phyloP scores from a whole-genome alignment of 2,113 vertebrate genomes.

The Clarias gariepinus region DNA sequence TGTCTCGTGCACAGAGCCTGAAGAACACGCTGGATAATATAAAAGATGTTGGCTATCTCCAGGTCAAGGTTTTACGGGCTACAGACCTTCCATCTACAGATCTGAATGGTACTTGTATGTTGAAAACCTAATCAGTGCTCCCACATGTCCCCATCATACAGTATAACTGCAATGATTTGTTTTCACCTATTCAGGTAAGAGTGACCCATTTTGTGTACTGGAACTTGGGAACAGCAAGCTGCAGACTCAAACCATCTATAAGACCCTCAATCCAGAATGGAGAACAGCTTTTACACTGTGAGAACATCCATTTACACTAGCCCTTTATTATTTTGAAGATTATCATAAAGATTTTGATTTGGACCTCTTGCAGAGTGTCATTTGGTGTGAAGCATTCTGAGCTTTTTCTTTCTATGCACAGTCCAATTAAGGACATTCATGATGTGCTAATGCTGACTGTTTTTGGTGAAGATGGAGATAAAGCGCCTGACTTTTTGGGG shows the following conservation, averaged over 20 bases:
- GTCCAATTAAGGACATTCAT: slow-evolving; percentile 93
- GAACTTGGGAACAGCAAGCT: slow-evolving; percentile 90
- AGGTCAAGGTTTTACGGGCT: slow-evolving; percentile 91
- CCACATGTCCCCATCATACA: background rate
- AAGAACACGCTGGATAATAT: slow-evolving; percentile 78
- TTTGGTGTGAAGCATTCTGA: background rate
- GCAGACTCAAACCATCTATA: slow-evolving; percentile 89
- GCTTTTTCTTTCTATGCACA: slow-evolving; percentile 61
- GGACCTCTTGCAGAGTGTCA: background rate
- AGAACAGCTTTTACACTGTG: slow-evolving; percentile 93
- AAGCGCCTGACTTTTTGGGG: slow-evolving; percentile 86
- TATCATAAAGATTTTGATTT: background rate
- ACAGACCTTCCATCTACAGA: slow-evolving; percentile 88
- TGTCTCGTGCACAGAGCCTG: slow-evolving; percentile 71
- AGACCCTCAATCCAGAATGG: slow-evolving; percentile 93
- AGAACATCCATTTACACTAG: slow-evolving; percentile 57
- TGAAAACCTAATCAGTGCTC: background rate
- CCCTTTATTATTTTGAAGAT: background rate
- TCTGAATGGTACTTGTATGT: slow-evolving; percentile 81
- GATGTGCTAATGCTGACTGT: slow-evolving; percentile 89
- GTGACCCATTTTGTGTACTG: slow-evolving; percentile 87
- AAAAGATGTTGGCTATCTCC: slow-evolving; percentile 89
- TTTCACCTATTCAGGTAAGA: slow-evolving; percentile 79
- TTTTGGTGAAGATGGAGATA: slow-evolving; percentile 93
- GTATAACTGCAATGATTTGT: background rate